These are phyloP conservation scores for Picathartes gymnocephalus DNA, from an alignment of 2,113 vertebrate species.

Conservation along the genomic window DNA sequence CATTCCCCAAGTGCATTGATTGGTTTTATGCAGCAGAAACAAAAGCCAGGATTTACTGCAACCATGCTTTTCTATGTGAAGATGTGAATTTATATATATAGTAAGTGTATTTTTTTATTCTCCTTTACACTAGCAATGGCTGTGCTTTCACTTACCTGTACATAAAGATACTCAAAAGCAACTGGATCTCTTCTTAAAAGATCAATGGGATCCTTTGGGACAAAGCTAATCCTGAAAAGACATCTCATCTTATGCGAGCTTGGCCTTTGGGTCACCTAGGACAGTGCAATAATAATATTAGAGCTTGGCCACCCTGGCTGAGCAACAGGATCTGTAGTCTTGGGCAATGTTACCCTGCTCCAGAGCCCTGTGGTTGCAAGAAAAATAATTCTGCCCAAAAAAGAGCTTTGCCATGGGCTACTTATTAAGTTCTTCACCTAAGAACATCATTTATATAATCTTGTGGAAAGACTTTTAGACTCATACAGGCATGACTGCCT, in stretches of 20 bases:
- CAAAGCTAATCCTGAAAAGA: conserved; percentile 96
- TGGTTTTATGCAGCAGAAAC: not conserved
- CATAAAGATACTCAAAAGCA: conserved; percentile 97
- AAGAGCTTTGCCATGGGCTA: not conserved
- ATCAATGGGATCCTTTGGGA: conserved; percentile 97
- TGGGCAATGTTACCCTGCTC: not conserved
- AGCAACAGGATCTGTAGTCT: not conserved
- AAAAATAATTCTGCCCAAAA: not conserved
- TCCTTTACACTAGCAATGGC: not conserved
- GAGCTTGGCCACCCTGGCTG: not conserved
- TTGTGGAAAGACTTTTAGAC: not conserved
- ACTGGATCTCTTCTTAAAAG: conserved; percentile 92
- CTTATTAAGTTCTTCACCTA: not conserved
- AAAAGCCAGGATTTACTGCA: not conserved
- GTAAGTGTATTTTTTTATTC: not conserved
- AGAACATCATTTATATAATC: not conserved
- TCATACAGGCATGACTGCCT: not conserved
- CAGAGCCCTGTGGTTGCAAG: not conserved
- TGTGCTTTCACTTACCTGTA: conserved; percentile 83
- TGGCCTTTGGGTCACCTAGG: conserved; percentile 96
- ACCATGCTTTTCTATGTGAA: not conserved
- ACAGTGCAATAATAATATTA: not conserved
- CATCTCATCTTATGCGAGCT: conserved; percentile 97
- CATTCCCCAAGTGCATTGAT: not conserved
- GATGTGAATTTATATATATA: not conserved